A percentile compares a stretch with the other conserved stretches of the same genome.
Evolutionary conservation across 2,888 invertebrate species (phyloP).

Genomic region (Lepetodrilus schrolli): DNA sequence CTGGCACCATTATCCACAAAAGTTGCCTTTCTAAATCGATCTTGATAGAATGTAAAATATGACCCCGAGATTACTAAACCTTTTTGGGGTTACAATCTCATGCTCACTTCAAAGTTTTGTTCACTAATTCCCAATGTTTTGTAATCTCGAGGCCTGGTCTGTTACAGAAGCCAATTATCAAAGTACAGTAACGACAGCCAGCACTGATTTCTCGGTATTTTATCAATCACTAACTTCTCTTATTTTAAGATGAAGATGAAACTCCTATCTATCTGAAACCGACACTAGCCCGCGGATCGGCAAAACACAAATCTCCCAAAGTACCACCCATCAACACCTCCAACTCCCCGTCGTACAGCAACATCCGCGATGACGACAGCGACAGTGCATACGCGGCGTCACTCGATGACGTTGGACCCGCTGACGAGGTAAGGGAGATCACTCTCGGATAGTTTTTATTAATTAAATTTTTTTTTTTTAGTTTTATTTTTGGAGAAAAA

Average conservation of each 20-base stretch:
- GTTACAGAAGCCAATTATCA: too few relatives aligned
- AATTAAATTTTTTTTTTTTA: background rate
- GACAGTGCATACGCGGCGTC: conserved; percentile 68
- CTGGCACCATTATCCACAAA: too few relatives aligned
- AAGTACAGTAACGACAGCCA: too few relatives aligned
- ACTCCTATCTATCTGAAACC: conserved; percentile 71
- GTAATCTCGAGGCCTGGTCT: too few relatives aligned
- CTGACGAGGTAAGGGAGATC: background rate
- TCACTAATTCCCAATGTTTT: too few relatives aligned
- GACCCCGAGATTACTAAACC: too few relatives aligned
- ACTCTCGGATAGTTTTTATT: background rate
- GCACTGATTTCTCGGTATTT: too few relatives aligned
- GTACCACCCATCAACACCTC: conserved; percentile 66
- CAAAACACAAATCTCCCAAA: conserved; percentile 60
- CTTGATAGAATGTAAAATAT: too few relatives aligned
- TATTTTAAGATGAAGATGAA: conserved; percentile 55
- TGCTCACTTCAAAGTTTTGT: too few relatives aligned
- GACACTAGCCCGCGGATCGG: conserved; percentile 67
- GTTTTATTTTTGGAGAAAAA: background rate
- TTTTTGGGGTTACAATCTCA: too few relatives aligned
- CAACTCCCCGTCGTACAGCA: conserved; percentile 20
- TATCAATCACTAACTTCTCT: too few relatives aligned
- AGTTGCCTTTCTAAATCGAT: too few relatives aligned
- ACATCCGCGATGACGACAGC: conserved; percentile 57
- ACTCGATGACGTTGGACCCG: conserved; percentile 46